These are phyloP conservation scores for Drosophila pseudoobscura DNA, from an alignment of 1,140 invertebrate genomes.

Conservation along the genomic window DNA sequence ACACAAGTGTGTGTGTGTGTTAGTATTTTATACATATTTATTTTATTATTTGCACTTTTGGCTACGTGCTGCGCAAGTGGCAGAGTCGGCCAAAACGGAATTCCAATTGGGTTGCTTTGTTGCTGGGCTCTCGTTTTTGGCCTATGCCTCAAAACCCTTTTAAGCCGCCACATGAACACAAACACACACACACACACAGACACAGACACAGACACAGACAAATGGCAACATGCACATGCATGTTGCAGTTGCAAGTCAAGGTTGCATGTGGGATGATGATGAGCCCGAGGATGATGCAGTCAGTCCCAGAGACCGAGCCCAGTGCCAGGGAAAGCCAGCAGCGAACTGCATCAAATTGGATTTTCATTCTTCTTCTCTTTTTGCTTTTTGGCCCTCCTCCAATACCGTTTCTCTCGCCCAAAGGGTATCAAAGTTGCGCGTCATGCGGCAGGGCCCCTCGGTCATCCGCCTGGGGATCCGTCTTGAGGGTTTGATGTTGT, in stretches of 20 bases:
- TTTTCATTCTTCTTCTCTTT: conserved; percentile 17
- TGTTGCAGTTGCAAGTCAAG: conserved; percentile 33
- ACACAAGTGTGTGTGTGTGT: conserved; percentile 8
- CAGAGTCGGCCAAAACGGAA: conserved; percentile 32
- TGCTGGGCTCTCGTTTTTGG: conserved; percentile 4
- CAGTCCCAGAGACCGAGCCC: too few species aligned
- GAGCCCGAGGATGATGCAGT: conserved; percentile 1
- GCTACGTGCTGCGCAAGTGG: conserved; percentile 62
- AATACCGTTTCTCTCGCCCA: background rate
- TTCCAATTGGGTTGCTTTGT: conserved; percentile 15
- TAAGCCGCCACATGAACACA: conserved; percentile 17
- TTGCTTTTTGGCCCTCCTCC: background rate
- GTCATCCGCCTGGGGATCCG: too few species aligned
- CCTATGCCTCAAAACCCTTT: conserved; percentile 43
- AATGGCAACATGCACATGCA: background rate
- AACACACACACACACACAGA: background rate
- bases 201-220: conserved; percentile 1
- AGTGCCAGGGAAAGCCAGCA: conserved; percentile 41
- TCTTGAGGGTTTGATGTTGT: too few species aligned
- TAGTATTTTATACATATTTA: conserved; percentile 51
- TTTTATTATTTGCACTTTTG: conserved; percentile 75
- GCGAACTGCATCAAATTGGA: conserved; percentile 46
- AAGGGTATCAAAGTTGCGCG: too few species aligned
- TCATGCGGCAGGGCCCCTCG: too few species aligned
- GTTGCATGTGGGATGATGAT: conserved; percentile 46